These are phyloP conservation scores for Poeciliopsis turneri DNA, from an alignment of 2,797 vertebrate species.

Conservation along the genomic window DNA sequence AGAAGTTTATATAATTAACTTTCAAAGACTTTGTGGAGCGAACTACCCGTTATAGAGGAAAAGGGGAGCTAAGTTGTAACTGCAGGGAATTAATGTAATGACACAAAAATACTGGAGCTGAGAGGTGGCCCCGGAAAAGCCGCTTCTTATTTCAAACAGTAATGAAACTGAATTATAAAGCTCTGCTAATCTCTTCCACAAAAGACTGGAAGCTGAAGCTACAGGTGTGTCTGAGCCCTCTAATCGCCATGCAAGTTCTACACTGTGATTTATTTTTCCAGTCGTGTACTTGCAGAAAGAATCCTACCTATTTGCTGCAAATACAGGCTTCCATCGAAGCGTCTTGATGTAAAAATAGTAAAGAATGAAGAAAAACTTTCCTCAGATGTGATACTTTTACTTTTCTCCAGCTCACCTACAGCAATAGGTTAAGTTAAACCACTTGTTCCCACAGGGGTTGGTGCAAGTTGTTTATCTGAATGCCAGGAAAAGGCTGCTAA, in stretches of 20 bases:
- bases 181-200: slow-evolving; percentile 68
- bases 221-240: slow-evolving; percentile 41
- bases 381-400: neutral
- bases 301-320: neutral
- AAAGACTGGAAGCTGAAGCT: slow-evolving; percentile 52
- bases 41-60: slow-evolving; percentile 49
- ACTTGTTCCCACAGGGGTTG: neutral
- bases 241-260: slow-evolving; percentile 24
- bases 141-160: slow-evolving; percentile 66
- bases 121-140: slow-evolving; percentile 59
- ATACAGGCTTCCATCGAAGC: neutral
- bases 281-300: neutral
- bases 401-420: neutral
- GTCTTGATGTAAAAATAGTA: neutral
- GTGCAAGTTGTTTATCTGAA: neutral
- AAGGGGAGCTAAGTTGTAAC: slow-evolving; percentile 49
- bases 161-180: slow-evolving; percentile 76
- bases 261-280: slow-evolving; percentile 13
- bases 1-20: slow-evolving; percentile 66
- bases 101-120: slow-evolving; percentile 66
- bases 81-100: slow-evolving; percentile 71
- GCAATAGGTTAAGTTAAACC: neutral
- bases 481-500: neutral
- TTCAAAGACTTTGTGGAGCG: slow-evolving; percentile 62
- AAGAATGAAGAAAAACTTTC: neutral